Percentiles rank a stretch among this genome's conserved stretches.
Conservation (phyloP, 2,888 invertebrate species). For the Cetonia aurata region DNA sequence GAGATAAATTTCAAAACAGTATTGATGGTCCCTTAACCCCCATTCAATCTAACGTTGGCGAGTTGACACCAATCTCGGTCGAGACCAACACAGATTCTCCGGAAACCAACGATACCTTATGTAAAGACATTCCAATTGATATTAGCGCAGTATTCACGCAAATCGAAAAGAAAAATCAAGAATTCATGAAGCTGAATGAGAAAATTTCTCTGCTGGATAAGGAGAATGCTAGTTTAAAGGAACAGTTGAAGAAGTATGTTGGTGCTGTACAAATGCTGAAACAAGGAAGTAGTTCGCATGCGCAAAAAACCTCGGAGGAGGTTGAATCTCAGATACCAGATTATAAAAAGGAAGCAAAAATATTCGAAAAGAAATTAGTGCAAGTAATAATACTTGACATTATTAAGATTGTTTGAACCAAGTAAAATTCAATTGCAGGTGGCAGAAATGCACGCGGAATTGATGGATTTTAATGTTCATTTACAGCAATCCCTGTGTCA, state of each 20-base stretch:
- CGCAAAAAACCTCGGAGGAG: slow-evolving; percentile 60
- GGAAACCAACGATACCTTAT: slow-evolving; percentile 59
- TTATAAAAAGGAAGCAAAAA: slow-evolving; percentile 78
- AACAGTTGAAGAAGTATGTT: slow-evolving; percentile 87
- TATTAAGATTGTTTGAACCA: slow-evolving; percentile 46
- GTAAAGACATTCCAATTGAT: slow-evolving; percentile 62
- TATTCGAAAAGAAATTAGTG: slow-evolving; percentile 88
- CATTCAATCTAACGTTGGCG: slow-evolving; percentile 66
- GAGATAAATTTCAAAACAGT: slow-evolving; percentile 58
- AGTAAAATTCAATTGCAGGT: slow-evolving; percentile 70
- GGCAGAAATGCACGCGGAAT: slow-evolving; percentile 94
- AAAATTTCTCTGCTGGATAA: slow-evolving; percentile 64
- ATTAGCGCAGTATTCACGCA: slow-evolving; percentile 63
- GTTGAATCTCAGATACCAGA: slow-evolving; percentile 64
- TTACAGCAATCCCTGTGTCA: slow-evolving; percentile 79
- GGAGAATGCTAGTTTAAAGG: slow-evolving; percentile 87
- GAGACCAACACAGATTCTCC: slow-evolving; percentile 59
- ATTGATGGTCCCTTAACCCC: slow-evolving; percentile 66
- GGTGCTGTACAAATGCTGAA: slow-evolving; percentile 89
- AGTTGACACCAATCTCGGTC: slow-evolving; percentile 67
- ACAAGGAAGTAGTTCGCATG: slow-evolving; percentile 64
- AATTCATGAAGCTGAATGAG: slow-evolving; percentile 60
- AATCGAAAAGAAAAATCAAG: slow-evolving; percentile 63
- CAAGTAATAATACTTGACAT: slow-evolving; percentile 68
- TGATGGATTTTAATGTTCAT: slow-evolving; percentile 92